These are phyloP conservation scores for Bellardia pandia DNA, from an alignment of 2,888 invertebrate genomes.

Conservation along the genomic window DNA sequence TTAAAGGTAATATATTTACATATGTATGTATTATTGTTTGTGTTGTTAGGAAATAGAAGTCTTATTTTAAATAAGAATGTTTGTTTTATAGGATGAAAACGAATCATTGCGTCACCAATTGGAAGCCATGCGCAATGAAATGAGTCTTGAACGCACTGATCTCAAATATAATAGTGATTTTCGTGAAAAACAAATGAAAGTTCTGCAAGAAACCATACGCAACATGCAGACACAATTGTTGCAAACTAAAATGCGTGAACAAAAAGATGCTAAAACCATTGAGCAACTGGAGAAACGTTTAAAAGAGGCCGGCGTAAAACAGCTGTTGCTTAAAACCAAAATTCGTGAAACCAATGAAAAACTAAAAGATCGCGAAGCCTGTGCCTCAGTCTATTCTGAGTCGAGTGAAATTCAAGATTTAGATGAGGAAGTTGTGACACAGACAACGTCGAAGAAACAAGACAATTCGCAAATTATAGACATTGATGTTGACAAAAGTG, in stretches of 20 bases:
- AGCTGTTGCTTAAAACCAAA: constrained; percentile 83
- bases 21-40: neutral
- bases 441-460: constrained; percentile 32
- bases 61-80: neutral
- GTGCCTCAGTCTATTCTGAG: constrained; percentile 77
- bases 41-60: neutral
- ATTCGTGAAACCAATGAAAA: constrained; percentile 80
- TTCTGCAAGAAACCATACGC: constrained; percentile 84
- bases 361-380: constrained; percentile 77
- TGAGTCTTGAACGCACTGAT: constrained; percentile 93
- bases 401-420: constrained; percentile 75
- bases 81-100: constrained; percentile 89
- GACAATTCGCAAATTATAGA: constrained; percentile 76
- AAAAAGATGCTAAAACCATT: constrained; percentile 81
- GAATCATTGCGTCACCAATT: constrained; percentile 95
- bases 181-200: constrained; percentile 93
- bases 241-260: constrained; percentile 83
- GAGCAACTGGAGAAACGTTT: constrained; percentile 82
- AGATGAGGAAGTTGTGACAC: constrained; percentile 42
- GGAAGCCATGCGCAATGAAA: constrained; percentile 97
- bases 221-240: constrained; percentile 84
- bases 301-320: constrained; percentile 83
- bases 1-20: constrained; percentile 79
- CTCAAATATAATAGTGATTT: constrained; percentile 91
- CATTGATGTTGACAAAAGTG: constrained; percentile 79